Evolutionary conservation across 1,140 invertebrate species (phyloP), one percentile per base, ranked within the genome.

Genomic region (Papilio xuthus): DNA sequence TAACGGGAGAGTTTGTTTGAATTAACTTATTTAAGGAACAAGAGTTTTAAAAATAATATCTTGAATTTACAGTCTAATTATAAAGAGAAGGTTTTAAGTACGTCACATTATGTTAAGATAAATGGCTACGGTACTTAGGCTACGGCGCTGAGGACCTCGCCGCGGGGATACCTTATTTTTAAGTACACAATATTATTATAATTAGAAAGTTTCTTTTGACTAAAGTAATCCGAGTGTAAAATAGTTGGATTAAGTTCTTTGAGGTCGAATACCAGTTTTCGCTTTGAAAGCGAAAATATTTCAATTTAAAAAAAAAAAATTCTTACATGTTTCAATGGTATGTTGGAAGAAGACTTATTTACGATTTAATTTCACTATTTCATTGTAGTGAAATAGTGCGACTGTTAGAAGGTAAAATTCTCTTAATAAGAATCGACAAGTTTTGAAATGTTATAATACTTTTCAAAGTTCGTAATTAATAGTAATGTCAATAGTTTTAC

Each of bases 401-500:
- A 28, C 26, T 67, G 32, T 32, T 18, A 28, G 3, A 67, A 28
- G 0, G 2, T 67, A 18, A 12, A 60, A 26, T n/a, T n/a, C n/a
- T n/a, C n/a, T n/a, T n/a, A 28, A 26, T 8, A 15, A 67, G 12
- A 67, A 47, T 20, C n/a, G 37, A 15, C 41, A 20, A 15, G 18
- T 41, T 32, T 70, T 37, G 37, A 37, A 72, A n/a, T 72, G n/a
- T 72, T 26, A 13, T 26, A 60, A 60, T 26, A 18, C 26, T 47
- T 12, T 47, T 1, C n/a, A n/a, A 44, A 72, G 42, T 42, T 47
- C 23, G 42, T 72, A 72, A 44, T 72, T 72, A 23, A 67, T 15
- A 72, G 47, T 72, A 41, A 72, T 50, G 71, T 72, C 41, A 72
- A 71, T 42, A 47, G 20, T 42, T 72, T n/a, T 72, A 42, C 18